phyloP scores from a whole-genome alignment of 2,113 vertebrate species.

The Poecilia latipinna region DNA sequence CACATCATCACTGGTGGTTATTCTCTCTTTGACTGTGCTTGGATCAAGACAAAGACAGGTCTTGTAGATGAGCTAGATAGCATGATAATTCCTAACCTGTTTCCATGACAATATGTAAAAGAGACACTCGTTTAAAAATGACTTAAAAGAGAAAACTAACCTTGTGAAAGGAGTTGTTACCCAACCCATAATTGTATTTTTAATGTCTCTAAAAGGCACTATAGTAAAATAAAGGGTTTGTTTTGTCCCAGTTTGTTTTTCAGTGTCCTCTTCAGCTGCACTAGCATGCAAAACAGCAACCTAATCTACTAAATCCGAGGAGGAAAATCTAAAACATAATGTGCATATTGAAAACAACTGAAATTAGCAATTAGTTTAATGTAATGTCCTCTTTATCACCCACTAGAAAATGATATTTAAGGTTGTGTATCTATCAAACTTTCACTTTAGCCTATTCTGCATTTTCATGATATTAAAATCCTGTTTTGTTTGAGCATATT shows the following conservation, averaged over 20 bases:
- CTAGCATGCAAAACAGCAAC: not conserved
- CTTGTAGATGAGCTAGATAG: conserved; percentile 10
- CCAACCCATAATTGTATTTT: not conserved
- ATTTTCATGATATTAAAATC: not conserved
- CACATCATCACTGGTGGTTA: conserved; percentile 3
- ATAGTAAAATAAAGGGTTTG: no score
- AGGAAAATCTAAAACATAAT: not conserved
- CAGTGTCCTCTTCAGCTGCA: not conserved
- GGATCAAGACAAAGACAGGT: conserved; percentile 15
- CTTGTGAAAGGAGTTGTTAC: not conserved
- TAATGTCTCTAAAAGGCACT: not conserved
- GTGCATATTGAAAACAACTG: not conserved
- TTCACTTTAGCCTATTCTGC: not conserved
- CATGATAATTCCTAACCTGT: not conserved
- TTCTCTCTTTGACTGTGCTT: not conserved
- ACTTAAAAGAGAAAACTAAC: no score
- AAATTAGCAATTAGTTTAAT: not conserved
- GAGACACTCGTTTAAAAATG: not conserved
- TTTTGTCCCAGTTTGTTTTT: not conserved
- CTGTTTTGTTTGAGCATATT: conserved; percentile 25
- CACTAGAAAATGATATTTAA: not conserved
- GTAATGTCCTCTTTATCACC: not conserved
- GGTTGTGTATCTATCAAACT: not conserved
- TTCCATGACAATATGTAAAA: conserved; percentile 28
- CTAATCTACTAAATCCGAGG: not conserved